Conservation (phyloP, 2,797 vertebrate genomes). For the Cuculus canorus region DNA sequence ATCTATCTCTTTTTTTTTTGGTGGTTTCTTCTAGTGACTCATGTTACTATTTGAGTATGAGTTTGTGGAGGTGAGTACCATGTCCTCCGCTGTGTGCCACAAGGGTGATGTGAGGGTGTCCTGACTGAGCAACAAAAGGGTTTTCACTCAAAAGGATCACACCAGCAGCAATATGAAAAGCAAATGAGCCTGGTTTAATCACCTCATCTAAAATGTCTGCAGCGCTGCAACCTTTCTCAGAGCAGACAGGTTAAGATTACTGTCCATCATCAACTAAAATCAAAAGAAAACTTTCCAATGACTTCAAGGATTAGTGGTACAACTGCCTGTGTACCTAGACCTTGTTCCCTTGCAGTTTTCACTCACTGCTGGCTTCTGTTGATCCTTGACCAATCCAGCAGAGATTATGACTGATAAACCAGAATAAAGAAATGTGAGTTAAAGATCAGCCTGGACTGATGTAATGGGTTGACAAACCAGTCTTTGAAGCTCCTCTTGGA, state of each 20-base stretch:
- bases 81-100: not conserved
- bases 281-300: not conserved
- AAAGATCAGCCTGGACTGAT: not conserved
- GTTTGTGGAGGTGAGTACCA: not conserved
- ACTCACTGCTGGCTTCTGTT: not conserved
- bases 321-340: not conserved
- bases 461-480: not conserved
- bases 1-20: not conserved
- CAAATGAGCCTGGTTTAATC: not conserved
- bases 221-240: not conserved
- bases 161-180: not conserved
- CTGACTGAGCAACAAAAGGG: not conserved
- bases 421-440: not conserved
- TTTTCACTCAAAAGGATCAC: not conserved
- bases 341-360: not conserved
- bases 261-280: not conserved
- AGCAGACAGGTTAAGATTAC: not conserved
- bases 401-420: not conserved
- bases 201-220: not conserved
- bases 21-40: not conserved
- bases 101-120: not conserved
- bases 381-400: not conserved
- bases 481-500: not conserved
- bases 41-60: not conserved
- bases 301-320: not conserved